Evolutionary conservation across 1,140 invertebrate genomes (phyloP), one percentile per base, ranked within the genome.

Genomic region (Lycorma delicatula): DNA sequence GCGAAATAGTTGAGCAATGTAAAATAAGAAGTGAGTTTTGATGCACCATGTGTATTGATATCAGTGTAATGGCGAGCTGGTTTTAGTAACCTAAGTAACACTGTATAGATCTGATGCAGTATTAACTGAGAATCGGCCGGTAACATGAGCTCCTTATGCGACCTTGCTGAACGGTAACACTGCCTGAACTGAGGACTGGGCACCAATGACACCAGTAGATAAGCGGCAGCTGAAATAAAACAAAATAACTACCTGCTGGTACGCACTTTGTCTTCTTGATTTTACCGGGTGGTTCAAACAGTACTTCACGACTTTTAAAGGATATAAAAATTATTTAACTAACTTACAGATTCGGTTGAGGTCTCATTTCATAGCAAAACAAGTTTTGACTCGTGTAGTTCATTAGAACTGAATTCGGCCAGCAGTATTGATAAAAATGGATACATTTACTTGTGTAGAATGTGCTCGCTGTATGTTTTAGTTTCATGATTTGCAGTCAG

Each of bases 21-120:
- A 73, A 95, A 95, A 72, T 93, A 95, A 46, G 90, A 88, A 25
- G 90, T 91, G 50, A 97, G 77, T 74, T 95, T 95, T 71, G 87
- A 87, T 5, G 90, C 90, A 44, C 91, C 90, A 70, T 95, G 91
- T 9, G 84, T 81, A 51, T 79, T 83, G 64, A 87, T 87, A 70
- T 92, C 87, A 1, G 86, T 89, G 70, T 93, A 94, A 62, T 89
- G 84, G 63, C 85, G 82, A 0, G 91, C 90, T 7, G 84, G 79
- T 58, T 90, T 85, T 16, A 97, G 68, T 52, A 95, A 74, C 46
- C 85, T 76, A 26, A 90, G 67, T 12, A 93, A 72, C 62, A 89
- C 82, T 12, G 83, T 87, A n/a, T 60, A 62, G 13, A 66, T 84
- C 72, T 91, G 86, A 74, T 94, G 91, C 29, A 94, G 68, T 29